These are phyloP conservation scores for Anguilla rostrata DNA, from an alignment of 2,113 vertebrate genomes.

Conservation along the genomic window DNA sequence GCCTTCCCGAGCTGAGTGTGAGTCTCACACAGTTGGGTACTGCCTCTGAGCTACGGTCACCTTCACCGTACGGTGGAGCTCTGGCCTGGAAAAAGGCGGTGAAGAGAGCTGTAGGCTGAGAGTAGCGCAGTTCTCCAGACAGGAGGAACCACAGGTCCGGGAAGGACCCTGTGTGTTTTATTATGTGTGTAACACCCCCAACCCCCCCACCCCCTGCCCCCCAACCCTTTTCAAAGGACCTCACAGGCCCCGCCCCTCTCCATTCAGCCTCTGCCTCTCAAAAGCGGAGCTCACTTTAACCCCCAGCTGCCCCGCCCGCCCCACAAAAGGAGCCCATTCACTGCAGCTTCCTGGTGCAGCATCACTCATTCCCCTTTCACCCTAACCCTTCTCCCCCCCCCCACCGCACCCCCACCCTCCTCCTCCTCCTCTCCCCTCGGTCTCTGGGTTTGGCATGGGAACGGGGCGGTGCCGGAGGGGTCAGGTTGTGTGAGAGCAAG, in stretches of 20 bases:
- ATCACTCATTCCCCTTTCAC: not conserved
- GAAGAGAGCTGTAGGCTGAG: no score
- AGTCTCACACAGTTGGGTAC: no score
- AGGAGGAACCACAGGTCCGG: no score
- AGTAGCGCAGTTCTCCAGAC: not conserved
- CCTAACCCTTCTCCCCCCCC: not conserved
- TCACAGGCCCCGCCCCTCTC: constrained; percentile 41
- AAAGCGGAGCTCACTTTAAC: constrained; percentile 28
- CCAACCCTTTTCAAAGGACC: constrained; percentile 35
- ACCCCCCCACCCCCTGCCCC: constrained; percentile 26
- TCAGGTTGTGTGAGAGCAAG: constrained; percentile 29
- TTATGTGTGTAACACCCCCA: constrained; percentile 11
- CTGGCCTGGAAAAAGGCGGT: no score
- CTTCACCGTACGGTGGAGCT: no score
- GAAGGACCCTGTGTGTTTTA: not conserved
- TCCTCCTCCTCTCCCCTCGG: not conserved
- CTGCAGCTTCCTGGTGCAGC: constrained; percentile 8
- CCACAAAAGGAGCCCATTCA: constrained; percentile 41
- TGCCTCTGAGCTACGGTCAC: no score
- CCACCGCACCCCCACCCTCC: no score
- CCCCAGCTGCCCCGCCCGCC: constrained; percentile 27
- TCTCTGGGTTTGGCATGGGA: constrained; percentile 13
- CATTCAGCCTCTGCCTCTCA: constrained; percentile 39
- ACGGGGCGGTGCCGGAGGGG: constrained; percentile 1
- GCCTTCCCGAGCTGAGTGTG: no score